Percentiles rank a stretch among this genome's conserved stretches.
Conservation (phyloP, 2,888 invertebrate genomes). For the Synanthedon tipuliformis region DNA sequence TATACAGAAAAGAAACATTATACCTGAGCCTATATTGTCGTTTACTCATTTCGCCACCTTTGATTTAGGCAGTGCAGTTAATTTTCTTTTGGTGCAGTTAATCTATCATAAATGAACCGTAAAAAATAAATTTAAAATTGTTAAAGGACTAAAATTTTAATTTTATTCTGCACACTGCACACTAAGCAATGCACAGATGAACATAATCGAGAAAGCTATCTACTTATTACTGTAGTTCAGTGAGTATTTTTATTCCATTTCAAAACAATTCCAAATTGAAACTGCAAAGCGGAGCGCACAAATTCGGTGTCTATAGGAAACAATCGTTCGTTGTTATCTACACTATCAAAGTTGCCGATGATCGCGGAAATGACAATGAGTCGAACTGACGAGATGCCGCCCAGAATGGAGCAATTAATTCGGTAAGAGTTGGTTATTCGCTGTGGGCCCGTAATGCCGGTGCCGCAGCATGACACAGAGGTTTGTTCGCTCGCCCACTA, state of each 20-base stretch:
- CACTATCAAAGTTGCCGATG: conserved; percentile 3
- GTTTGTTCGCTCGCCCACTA: conserved; percentile 49
- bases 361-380: conserved; percentile 34
- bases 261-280: neutral
- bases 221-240: neutral
- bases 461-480: conserved; percentile 53
- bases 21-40: too few relatives aligned
- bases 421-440: conserved; percentile 53
- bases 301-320: conserved; percentile 10
- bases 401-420: conserved; percentile 63
- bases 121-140: too few relatives aligned
- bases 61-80: too few relatives aligned
- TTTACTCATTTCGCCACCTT: too few relatives aligned
- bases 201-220: neutral
- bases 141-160: too few relatives aligned
- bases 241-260: too few relatives aligned
- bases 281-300: conserved; percentile 5
- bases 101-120: too few relatives aligned
- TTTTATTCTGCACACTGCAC: too few relatives aligned
- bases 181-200: too few relatives aligned
- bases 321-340: conserved; percentile 9
- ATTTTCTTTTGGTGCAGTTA: too few relatives aligned
- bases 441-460: conserved; percentile 23
- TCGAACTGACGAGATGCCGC: conserved; percentile 52
- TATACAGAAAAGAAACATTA: too few relatives aligned